These are phyloP conservation scores for Pionites leucogaster DNA, from an alignment of 2,113 vertebrate species.

Conservation along the genomic window DNA sequence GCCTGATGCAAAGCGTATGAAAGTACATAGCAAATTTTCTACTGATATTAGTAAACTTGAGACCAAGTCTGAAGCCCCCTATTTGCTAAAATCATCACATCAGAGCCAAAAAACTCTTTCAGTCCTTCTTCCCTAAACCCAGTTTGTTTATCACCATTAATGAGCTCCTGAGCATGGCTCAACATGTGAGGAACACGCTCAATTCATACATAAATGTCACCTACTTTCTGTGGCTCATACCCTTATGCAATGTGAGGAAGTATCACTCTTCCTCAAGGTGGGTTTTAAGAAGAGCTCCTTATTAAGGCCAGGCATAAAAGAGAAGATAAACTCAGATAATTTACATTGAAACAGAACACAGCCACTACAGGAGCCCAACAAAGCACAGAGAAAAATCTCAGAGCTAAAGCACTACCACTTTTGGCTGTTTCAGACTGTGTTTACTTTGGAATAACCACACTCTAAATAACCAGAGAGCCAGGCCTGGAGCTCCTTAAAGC, in stretches of 20 bases:
- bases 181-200: fast-evolving
- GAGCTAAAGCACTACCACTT: neutral
- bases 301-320: too few relatives aligned
- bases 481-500: neutral
- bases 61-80: fast-evolving
- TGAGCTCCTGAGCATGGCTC: neutral
- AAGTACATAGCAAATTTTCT: neutral
- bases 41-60: fast-evolving
- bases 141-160: fast-evolving
- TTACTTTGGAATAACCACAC: neutral
- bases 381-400: neutral
- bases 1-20: neutral
- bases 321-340: neutral
- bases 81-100: neutral
- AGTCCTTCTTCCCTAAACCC: neutral
- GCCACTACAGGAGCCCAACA: fast-evolving
- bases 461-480: neutral
- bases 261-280: too few relatives aligned
- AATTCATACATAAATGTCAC: fast-evolving
- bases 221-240: neutral
- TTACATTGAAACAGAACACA: neutral
- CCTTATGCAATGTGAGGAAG: fast-evolving
- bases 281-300: neutral
- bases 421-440: neutral
- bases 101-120: neutral